Evolutionary conservation across 2,113 vertebrate species (phyloP).

Genomic region (Tamias sibiricus): DNA sequence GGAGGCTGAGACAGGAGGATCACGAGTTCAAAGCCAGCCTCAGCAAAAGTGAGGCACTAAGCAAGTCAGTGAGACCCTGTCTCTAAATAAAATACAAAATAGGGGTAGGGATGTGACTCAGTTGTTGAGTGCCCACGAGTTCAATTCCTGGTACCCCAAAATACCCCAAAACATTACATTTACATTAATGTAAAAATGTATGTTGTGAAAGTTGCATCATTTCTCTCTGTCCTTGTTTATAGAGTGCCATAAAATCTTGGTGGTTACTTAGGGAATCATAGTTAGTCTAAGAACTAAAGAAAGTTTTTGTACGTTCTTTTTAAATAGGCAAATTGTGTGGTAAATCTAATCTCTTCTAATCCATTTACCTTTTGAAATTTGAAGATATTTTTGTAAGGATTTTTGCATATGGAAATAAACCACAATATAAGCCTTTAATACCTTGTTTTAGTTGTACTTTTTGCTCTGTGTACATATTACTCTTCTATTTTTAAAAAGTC

Average conservation of each 20-base stretch:
- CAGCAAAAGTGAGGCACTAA: too few relatives aligned
- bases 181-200: conserved; percentile 31
- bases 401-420: neutral
- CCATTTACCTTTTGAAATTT: conserved; percentile 25
- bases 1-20: too few relatives aligned
- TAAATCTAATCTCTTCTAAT: neutral
- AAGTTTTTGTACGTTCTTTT: neutral
- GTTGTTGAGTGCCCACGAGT: too few relatives aligned
- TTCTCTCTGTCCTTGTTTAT: conserved; percentile 13
- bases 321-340: neutral
- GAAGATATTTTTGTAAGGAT: neutral
- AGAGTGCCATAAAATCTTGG: conserved; percentile 21
- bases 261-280: neutral
- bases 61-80: too few relatives aligned
- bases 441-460: neutral
- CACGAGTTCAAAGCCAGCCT: too few relatives aligned
- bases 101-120: too few relatives aligned
- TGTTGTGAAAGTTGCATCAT: conserved; percentile 5
- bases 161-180: too few relatives aligned
- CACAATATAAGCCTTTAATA: neutral
- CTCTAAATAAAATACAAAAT: too few relatives aligned
- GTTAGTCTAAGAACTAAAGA: neutral
- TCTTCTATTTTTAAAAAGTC: neutral
- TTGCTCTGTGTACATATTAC: neutral
- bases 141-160: too few relatives aligned